These are phyloP conservation scores for Brachyistius frenatus DNA, from an alignment of 2,113 vertebrate species.

Conservation along the genomic window DNA sequence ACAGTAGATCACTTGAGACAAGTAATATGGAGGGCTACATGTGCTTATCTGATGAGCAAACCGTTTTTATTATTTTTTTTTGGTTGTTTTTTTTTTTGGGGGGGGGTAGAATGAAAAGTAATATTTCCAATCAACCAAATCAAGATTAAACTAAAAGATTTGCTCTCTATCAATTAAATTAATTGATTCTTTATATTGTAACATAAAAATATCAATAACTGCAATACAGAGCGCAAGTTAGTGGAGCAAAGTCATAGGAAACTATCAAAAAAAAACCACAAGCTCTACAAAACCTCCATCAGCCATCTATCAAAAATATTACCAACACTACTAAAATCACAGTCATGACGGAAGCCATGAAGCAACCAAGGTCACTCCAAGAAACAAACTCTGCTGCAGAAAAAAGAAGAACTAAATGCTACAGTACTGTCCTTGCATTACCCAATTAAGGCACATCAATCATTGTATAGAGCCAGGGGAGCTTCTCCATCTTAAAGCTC, in stretches of 20 bases:
- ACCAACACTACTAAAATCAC: conserved; percentile 36
- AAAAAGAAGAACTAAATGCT: conserved; percentile 57
- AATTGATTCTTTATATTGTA: conserved; percentile 26
- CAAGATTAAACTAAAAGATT: conserved; percentile 35
- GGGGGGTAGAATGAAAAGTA: not conserved
- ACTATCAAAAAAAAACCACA: conserved; percentile 19
- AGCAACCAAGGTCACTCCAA: conserved; percentile 49
- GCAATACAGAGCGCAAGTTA: conserved; percentile 6
- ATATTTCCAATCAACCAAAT: conserved; percentile 32
- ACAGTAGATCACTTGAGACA: conserved; percentile 72
- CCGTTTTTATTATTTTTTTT: conserved; percentile 28
- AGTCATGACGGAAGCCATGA: conserved; percentile 29
- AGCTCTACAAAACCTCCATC: conserved; percentile 24
- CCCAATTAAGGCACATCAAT: conserved; percentile 79
- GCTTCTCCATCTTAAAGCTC: conserved; percentile 63
- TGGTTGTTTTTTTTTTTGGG: too few species aligned
- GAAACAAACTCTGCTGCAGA: conserved; percentile 28
- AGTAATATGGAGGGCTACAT: conserved; percentile 54
- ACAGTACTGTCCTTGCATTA: conserved; percentile 66
- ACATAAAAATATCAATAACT: conserved; percentile 32
- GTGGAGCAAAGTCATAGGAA: conserved; percentile 3
- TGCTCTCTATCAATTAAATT: conserved; percentile 23
- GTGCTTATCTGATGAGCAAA: conserved; percentile 67
- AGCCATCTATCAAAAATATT: conserved; percentile 50
- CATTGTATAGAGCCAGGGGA: conserved; percentile 53